phyloP scores from a whole-genome alignment of 2,797 vertebrate genomes.

The Lagorchestes hirsutus region DNA sequence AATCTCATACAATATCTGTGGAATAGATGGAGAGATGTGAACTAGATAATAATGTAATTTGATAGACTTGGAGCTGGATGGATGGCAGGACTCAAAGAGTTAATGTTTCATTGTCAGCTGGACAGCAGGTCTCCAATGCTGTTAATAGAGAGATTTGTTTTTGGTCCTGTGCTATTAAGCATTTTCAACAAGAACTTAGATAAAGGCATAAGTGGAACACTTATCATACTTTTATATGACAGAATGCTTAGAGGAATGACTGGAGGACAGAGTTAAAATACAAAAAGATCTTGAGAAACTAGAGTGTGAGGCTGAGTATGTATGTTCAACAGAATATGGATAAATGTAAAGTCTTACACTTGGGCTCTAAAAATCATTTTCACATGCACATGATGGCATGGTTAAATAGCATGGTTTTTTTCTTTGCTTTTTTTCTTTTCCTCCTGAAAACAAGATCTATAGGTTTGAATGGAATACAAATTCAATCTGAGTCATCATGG shows the following conservation, averaged over 20 bases:
- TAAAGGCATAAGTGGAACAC: background rate
- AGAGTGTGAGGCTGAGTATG: background rate
- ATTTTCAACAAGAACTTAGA: background rate
- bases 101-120: background rate
- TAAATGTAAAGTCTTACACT: background rate
- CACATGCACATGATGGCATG: background rate
- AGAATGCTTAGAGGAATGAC: background rate
- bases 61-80: background rate
- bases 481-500: background rate
- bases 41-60: background rate
- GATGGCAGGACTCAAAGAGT: background rate
- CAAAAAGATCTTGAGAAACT: background rate
- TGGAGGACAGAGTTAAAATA: background rate
- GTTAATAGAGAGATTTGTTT: background rate
- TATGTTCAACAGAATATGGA: background rate
- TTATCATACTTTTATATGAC: background rate
- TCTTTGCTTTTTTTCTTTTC: background rate
- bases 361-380: background rate
- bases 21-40: background rate
- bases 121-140: background rate
- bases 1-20: background rate
- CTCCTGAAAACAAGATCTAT: background rate
- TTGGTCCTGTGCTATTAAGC: background rate
- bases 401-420: background rate
- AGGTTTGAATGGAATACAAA: background rate